Conservation (phyloP, 2,113 vertebrate species). For the Orcinus orca region DNA sequence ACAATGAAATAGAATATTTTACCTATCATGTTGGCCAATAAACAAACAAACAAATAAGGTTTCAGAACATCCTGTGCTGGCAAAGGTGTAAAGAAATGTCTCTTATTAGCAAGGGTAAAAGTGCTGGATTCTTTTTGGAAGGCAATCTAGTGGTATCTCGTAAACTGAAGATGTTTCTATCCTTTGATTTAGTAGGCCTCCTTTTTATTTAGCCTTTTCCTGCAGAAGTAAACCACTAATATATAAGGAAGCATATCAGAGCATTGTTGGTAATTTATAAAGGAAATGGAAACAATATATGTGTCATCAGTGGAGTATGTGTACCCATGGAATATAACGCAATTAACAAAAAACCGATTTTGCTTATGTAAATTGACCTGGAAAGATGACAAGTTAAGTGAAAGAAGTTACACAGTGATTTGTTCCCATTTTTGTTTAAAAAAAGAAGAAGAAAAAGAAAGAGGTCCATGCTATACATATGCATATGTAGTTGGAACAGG, state of each 20-base stretch:
- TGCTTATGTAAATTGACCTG: not conserved
- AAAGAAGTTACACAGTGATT: not conserved
- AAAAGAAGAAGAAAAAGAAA: not conserved
- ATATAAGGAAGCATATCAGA: not conserved
- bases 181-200: not conserved
- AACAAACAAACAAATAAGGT: not conserved
- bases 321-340: not conserved
- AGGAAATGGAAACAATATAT: not conserved
- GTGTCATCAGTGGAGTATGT: not conserved
- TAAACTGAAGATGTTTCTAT: not conserved
- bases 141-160: not conserved
- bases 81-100: not conserved
- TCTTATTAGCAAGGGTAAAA: not conserved
- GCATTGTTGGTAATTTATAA: not conserved
- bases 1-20: not conserved
- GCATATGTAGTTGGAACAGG: not conserved
- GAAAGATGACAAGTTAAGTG: not conserved
- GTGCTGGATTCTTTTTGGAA: not conserved
- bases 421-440: not conserved
- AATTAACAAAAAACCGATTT: not conserved
- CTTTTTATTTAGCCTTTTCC: conserved; percentile 20
- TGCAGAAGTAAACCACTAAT: not conserved
- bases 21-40: not conserved
- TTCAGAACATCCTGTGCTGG: not conserved
- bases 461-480: not conserved